Evolutionary conservation across 2,797 vertebrate genomes (phyloP), one percentile per base, ranked within the genome.

Genomic region (Gymnopithys bicolor): DNA sequence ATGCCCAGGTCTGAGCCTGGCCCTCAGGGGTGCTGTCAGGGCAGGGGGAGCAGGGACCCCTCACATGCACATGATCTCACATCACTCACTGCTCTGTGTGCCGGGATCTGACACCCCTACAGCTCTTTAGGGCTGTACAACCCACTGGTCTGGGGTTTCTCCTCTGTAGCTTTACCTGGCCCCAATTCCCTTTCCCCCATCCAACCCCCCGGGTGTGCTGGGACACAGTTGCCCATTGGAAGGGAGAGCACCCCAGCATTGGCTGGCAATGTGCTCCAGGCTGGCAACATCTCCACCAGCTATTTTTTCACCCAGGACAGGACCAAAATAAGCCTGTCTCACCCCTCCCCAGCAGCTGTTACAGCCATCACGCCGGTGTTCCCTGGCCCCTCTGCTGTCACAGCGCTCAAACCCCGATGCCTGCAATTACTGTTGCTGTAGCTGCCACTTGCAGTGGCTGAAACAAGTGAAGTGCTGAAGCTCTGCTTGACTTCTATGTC

Each of bases 31-130:
- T 37, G 56, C 59, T 71, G 10, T 14, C 43, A 35, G 59, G 51
- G 51, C 55, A 53, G 41, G 56, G 62, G 24, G 22, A 33, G 58
- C 67, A 84, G 49, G 16, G 37, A 45, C 21, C 24, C 78, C 33
- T 43, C 0, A 0, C 51, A 66, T 0, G 0, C 37, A 46, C 1
- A 1, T 0, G 1, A 30, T 62, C 25, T 43, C 55, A 35, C 48
- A 9, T 33, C 0, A 0, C 30, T 84, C 0, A 0, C 49, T 63
- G 64, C 7, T 75, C 63, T 56, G 19, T 11, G 45, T 1, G 1
- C 48, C 64, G 73, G 19, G n/a, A 24, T 70, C 41, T 0, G 2
- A 52, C 28, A 10, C 17, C 56, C 22, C 24, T 7, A 17, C 69
- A 86, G 73, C 52, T 53, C 64, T 71, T 80, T 11, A 58, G 60